Evolutionary conservation across 2,797 vertebrate genomes (phyloP).

Genomic region (Uromys caudimaculatus): DNA sequence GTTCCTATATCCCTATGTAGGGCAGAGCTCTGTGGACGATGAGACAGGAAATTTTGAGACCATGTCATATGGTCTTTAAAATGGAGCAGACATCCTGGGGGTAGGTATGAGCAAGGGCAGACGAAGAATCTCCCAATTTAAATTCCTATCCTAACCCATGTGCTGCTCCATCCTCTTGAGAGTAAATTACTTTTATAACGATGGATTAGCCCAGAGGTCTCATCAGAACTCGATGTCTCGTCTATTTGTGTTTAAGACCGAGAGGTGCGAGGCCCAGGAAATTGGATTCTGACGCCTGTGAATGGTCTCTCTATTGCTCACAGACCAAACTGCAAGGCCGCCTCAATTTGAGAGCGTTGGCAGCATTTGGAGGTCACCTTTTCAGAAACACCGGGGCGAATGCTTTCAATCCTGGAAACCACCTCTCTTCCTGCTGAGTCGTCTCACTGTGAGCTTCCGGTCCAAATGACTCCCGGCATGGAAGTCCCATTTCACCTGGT

Average conservation of each 20-base stretch:
- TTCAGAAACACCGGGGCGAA: not conserved
- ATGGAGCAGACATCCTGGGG: not conserved
- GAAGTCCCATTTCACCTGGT: not conserved
- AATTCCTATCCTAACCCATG: slow-evolving; percentile 53
- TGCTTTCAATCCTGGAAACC: not conserved
- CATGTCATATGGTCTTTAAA: not conserved
- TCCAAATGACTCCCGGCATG: not conserved
- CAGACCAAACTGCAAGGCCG: slow-evolving; percentile 12
- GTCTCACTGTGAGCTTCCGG: not conserved
- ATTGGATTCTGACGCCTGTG: not conserved
- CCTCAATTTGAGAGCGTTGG: slow-evolving; percentile 26
- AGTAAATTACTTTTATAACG: slow-evolving; percentile 67
- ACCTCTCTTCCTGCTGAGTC: not conserved
- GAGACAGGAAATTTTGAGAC: not conserved
- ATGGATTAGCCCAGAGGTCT: slow-evolving; percentile 54
- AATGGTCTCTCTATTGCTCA: not conserved
- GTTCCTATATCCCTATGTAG: not conserved
- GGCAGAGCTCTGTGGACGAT: not conserved
- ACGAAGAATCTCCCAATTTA: slow-evolving; percentile 54
- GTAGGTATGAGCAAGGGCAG: not conserved
- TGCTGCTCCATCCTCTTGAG: slow-evolving; percentile 46
- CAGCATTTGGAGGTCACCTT: not conserved
- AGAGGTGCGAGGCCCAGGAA: not conserved
- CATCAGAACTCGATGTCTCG: not conserved
- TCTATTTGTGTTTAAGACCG: slow-evolving; percentile 35